Percentiles rank a stretch among this genome's conserved stretches.
Evolutionary conservation across 2,888 invertebrate species (phyloP).

Genomic region (Cheilosia grossa): DNA sequence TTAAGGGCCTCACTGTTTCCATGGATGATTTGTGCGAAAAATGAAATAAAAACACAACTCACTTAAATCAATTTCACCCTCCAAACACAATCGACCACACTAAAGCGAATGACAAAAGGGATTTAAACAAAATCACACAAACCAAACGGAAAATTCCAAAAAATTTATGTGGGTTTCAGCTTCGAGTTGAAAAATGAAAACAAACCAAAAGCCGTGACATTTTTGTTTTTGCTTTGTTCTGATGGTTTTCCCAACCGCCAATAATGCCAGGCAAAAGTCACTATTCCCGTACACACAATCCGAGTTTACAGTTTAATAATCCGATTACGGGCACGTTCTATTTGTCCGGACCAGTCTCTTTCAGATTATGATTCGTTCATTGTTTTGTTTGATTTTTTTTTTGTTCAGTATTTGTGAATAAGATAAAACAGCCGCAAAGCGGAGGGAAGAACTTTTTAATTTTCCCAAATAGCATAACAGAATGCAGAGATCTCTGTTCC

Average conservation of each 20-base stretch:
- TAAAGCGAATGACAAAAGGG: constrained; percentile 44
- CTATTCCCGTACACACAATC: constrained; percentile 24
- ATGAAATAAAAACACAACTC: constrained; percentile 1
- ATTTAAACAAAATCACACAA: constrained; percentile 42
- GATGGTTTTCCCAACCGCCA: constrained; percentile 14
- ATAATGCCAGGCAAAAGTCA: constrained; percentile 34
- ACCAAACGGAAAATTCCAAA: neutral
- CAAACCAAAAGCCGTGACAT: constrained; percentile 33
- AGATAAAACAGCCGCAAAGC: constrained; percentile 23
- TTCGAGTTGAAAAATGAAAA: neutral
- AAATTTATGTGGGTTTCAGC: constrained; percentile 10
- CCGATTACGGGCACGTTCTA: constrained; percentile 58
- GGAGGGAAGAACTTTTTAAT: constrained; percentile 10
- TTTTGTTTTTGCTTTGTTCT: neutral
- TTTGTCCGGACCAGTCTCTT: constrained; percentile 39
- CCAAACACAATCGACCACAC: constrained; percentile 15
- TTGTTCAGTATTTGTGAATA: neutral
- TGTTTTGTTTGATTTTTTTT: neutral
- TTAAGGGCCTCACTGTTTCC: constrained; percentile 44
- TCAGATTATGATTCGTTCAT: constrained; percentile 30
- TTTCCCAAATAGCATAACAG: neutral
- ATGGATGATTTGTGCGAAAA: neutral
- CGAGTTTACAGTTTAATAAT: constrained; percentile 69
- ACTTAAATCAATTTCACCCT: constrained; percentile 54
- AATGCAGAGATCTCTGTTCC: neutral